These are phyloP conservation scores for Mactromeris polynyma DNA, from an alignment of 2,888 invertebrate genomes.

Conservation along the genomic window DNA sequence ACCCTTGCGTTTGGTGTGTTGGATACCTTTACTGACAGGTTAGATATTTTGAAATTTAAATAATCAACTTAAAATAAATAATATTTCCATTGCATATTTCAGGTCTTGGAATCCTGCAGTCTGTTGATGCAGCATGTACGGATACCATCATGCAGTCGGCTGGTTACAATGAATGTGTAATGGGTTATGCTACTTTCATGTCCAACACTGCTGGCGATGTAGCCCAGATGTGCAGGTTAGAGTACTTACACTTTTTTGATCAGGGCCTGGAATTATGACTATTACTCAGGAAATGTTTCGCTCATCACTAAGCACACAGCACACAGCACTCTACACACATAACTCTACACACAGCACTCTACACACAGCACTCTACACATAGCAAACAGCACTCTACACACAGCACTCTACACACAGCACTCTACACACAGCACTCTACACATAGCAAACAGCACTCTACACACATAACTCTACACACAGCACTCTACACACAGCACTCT, in stretches of 20 bases:
- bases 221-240: background rate
- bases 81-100: background rate
- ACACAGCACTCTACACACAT: too few species aligned
- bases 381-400: background rate
- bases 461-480: too few species aligned
- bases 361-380: background rate
- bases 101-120: background rate
- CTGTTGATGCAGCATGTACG: background rate
- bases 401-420: background rate
- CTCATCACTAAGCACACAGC: background rate
- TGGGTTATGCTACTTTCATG: background rate
- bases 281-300: background rate
- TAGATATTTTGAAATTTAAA: background rate
- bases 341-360: too few species aligned
- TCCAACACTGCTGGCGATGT: background rate
- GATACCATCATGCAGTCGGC: background rate
- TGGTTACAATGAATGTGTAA: background rate
- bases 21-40: background rate
- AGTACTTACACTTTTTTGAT: background rate
- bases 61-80: background rate
- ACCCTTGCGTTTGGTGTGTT: background rate
- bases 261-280: background rate
- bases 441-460: too few species aligned
- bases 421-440: too few species aligned
- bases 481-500: too few species aligned